These are phyloP conservation scores for Clarias batrachus DNA, from an alignment of 2,113 vertebrate genomes.

Conservation along the genomic window DNA sequence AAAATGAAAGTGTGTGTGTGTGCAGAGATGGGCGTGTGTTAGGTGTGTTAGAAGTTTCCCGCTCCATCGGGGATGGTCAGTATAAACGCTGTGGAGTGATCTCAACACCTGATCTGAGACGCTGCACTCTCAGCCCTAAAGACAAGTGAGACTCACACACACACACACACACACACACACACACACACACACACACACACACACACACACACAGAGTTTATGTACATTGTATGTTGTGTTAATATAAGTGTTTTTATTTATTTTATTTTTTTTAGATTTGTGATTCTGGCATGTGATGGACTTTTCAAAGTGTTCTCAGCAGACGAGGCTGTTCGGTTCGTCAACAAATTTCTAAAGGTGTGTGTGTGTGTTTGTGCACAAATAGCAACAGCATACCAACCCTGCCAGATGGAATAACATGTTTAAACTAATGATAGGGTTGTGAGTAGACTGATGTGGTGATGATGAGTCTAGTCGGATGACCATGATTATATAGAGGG, in stretches of 20 bases:
- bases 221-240: not conserved
- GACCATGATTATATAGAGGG: not conserved
- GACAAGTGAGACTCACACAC: constrained; percentile 77
- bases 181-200: not conserved
- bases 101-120: constrained; percentile 87
- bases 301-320: constrained; percentile 96
- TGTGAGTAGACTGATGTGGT: not conserved
- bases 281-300: constrained; percentile 92
- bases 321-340: constrained; percentile 90
- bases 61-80: constrained; percentile 95
- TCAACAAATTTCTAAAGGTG: constrained; percentile 85
- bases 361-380: not conserved
- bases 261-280: constrained; percentile 74
- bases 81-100: constrained; percentile 95
- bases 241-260: not conserved
- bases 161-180: not conserved
- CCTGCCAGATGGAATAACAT: not conserved
- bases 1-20: constrained; percentile 18
- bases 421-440: not conserved
- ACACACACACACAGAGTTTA: not conserved
- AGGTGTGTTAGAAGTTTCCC: constrained; percentile 92
- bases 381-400: not conserved
- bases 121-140: constrained; percentile 82
- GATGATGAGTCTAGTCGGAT: not conserved
- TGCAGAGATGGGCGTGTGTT: constrained; percentile 88